Evolutionary conservation across 64 coral and sea anemone genomes (phyloP), one percentile per base, ranked within the genome.

Genomic region (Acropora yongei): DNA sequence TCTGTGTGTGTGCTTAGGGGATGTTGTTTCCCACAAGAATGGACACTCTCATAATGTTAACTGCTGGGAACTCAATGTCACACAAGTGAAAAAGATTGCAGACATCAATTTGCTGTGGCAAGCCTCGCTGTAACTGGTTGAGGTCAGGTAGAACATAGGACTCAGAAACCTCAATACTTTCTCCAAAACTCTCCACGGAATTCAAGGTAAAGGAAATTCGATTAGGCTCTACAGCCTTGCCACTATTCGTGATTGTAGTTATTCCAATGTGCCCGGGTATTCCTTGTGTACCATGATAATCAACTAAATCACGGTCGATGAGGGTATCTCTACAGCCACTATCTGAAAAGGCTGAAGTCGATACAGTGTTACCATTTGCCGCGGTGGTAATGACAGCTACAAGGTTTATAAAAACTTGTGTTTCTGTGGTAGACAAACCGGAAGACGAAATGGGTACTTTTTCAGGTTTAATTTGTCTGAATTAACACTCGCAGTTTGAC

Each of bases 251-350:
- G 61, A 95, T 90, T 40, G 93, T 90, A 57, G 57, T 78, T 57
- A 95, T 90, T 41, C 74, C 82, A 41, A 82, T 80, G 9, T 80
- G 78, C 69, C 68, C 77, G 9, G 20, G 68, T 19, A 8, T 73
- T 66, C 93, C 93, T 91, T 88, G 45, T 44, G 91, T 75, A 88
- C 30, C 30, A 30, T 0, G 30, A 30, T 30, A 30, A 30, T 30
- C 30, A 30, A 30, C 93, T 68, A 95, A 68, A 19, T 48, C 60
- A 17, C 57, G 75, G 63, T 91, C 76, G 7, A 91, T 82, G 20
- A 88, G 83, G 40, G 93, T 91, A 58, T 90, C 93, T n/a, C 74
- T 90, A 50, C 88, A 95, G 51, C 93, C 88, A 79, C 73, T 95
- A 71, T 95, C 88, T 76, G 91, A 57, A 18, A 95, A 88, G 40